Percentiles rank a stretch among this genome's conserved stretches.
These are phyloP conservation scores for Myzus persicae DNA, from an alignment of 1,140 invertebrate species.

Conservation along the genomic window DNA sequence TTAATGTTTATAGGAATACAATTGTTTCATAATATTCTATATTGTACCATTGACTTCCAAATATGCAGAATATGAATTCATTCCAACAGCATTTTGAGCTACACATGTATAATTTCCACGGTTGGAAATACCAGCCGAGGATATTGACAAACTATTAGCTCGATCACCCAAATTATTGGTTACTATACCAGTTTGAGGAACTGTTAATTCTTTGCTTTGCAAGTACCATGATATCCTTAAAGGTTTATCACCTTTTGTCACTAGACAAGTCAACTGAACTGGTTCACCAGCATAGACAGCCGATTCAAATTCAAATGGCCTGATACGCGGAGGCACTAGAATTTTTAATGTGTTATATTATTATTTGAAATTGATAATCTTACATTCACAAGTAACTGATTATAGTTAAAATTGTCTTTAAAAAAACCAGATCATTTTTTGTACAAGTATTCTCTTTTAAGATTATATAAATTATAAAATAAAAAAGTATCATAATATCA, in stretches of 20 bases:
- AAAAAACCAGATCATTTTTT: neutral
- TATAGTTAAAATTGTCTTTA: neutral
- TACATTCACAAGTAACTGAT: neutral
- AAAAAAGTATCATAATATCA: neutral
- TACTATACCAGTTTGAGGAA: conserved; percentile 39
- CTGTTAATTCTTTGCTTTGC: conserved; percentile 70
- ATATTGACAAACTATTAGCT: conserved; percentile 64
- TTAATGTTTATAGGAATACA: conserved; percentile 15
- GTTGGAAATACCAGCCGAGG: conserved; percentile 68
- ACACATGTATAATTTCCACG: conserved; percentile 74
- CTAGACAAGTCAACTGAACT: conserved; percentile 70
- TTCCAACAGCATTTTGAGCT: conserved; percentile 79
- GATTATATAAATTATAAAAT: neutral
- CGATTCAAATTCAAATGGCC: conserved; percentile 74
- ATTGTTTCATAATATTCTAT: neutral
- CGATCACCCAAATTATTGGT: conserved; percentile 62
- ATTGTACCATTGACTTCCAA: conserved; percentile 72
- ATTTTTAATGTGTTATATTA: conserved; percentile 8
- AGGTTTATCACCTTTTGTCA: conserved; percentile 75
- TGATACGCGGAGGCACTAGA: conserved; percentile 73
- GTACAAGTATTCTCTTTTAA: neutral
- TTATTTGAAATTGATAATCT: neutral
- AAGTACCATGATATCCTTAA: conserved; percentile 75
- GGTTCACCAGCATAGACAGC: conserved; percentile 73
- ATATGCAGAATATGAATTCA: conserved; percentile 72